Evolutionary conservation across 2,113 vertebrate species (phyloP), one percentile per base, ranked within the genome.

Genomic region (Bucco capensis): DNA sequence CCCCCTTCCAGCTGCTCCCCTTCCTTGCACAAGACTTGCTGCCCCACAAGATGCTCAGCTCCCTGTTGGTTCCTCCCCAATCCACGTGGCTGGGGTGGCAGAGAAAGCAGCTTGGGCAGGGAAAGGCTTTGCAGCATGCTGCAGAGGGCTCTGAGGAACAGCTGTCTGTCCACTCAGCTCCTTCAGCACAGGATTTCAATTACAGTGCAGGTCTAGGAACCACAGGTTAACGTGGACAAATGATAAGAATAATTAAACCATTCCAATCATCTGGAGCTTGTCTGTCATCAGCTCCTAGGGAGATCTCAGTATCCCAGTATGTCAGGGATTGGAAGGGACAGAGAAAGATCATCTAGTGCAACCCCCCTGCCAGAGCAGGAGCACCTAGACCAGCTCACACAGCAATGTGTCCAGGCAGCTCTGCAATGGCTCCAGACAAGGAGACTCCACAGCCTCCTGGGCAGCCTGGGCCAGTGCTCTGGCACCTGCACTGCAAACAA

Each of bases 171-270:
- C 66, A 74, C 10, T 83, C 18, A 6, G 71, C 73, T 88, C 28
- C 56, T 91, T 86, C 90, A 94, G 88, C 83, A 86, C 86, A 89
- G 44, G 86, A 74, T 49, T 90, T 83, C 88, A 94, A 94, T 95
- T 82, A 54, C 80, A 86, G 72, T 65, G n/a, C 49, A 88, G 66
- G 46, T 92, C 70, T 61, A 72, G 84, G 95, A 95, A 90, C 61
- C 49, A 82, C 62, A 73, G 61, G 73, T 57, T 86, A 86, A 83
- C 16, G 1, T 75, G 56, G 66, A 89, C 69, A 94, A 95, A 90
- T 3, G 8, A 50, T 46, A 91, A 74, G 50, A 94, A 81, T 74
- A 81, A 95, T 93, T 90, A 94, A 92, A 78, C 49, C 53, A 64
- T 61, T 90, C 90, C 86, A 58, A 66, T 80, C 87, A 93, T 54